phyloP scores from a whole-genome alignment of 2,113 vertebrate species.

The Strix aluco region DNA sequence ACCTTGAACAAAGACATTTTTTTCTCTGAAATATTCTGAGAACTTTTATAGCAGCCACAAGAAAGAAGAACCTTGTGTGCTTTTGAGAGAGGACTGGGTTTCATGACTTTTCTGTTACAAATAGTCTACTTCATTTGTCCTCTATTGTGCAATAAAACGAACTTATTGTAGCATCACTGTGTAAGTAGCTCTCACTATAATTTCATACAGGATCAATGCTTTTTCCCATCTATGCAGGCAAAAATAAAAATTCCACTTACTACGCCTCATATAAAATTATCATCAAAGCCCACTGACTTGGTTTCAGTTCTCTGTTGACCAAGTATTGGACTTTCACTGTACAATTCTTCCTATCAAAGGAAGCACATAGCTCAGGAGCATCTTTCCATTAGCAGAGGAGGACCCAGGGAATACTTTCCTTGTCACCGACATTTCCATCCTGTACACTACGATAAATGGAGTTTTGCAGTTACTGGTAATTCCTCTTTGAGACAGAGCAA shows the following conservation, averaged over 20 bases:
- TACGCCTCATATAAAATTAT: background rate
- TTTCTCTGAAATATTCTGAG: background rate
- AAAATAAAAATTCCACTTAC: background rate
- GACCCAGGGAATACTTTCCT: background rate
- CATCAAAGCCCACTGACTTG: background rate
- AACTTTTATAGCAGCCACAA: background rate
- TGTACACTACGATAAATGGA: background rate
- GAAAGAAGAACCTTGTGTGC: background rate
- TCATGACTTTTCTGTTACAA: background rate
- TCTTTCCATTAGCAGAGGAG: background rate
- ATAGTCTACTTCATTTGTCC: background rate
- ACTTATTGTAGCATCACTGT: background rate
- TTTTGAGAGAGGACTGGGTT: background rate
- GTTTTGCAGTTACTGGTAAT: background rate
- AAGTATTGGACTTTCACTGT: background rate
- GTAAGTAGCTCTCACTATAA: background rate
- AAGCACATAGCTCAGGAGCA: background rate
- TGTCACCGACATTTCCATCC: background rate
- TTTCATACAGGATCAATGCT: background rate
- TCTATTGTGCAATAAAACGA: background rate
- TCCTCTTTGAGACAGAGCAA: background rate
- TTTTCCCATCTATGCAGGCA: background rate
- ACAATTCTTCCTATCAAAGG: fast-evolving
- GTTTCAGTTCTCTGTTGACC: background rate
- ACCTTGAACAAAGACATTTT: background rate